Percentiles rank a stretch among this genome's conserved stretches.
Evolutionary conservation across 2,888 invertebrate genomes (phyloP).

Genomic region (Limnephilus lunatus): DNA sequence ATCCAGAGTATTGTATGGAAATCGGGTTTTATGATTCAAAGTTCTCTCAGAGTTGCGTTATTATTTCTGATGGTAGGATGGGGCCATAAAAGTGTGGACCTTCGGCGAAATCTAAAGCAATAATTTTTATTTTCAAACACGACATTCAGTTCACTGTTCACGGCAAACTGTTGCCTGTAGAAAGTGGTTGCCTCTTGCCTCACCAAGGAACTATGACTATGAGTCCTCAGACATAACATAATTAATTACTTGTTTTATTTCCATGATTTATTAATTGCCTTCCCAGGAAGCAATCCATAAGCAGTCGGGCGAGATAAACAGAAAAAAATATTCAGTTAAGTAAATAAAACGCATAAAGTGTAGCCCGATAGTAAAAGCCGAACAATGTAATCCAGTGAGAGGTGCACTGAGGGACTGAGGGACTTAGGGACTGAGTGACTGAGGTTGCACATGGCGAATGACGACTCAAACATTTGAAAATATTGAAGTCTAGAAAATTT

Average conservation of each 20-base stretch:
- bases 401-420: too few relatives aligned
- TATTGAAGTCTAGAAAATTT: too few relatives aligned
- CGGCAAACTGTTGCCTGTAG: background rate
- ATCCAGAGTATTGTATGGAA: constrained; percentile 49
- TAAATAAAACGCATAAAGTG: too few relatives aligned
- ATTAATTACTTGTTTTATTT: background rate
- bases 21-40: constrained; percentile 49
- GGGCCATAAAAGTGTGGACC: constrained; percentile 9
- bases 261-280: background rate
- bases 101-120: constrained; percentile 22
- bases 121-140: background rate
- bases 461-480: background rate
- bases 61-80: constrained; percentile 24
- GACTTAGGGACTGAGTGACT: too few relatives aligned
- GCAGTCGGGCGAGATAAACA: too few relatives aligned
- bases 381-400: too few relatives aligned
- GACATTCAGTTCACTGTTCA: background rate
- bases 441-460: too few relatives aligned
- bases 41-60: constrained; percentile 32
- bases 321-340: too few relatives aligned
- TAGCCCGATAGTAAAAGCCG: too few relatives aligned
- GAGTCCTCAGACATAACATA: background rate
- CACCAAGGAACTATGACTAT: background rate
- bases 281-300: too few relatives aligned
- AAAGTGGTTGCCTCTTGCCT: background rate